Base-by-base conservation (phyloP, 2,797 vertebrate genomes). In the Aphelocoma californica region DNA sequence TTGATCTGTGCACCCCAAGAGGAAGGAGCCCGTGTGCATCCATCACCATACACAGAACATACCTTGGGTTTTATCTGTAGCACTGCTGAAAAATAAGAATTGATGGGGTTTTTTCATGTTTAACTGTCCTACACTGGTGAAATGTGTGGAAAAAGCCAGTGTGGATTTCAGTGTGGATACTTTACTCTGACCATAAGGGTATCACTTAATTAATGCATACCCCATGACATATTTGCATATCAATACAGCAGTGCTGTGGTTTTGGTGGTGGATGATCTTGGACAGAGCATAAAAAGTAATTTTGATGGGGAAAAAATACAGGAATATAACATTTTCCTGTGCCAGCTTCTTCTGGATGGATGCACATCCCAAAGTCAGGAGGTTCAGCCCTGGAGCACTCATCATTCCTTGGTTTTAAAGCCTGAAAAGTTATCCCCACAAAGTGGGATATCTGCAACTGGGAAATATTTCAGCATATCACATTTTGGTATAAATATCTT, bases 1-100 rank as follows among this genome's bases (percentile, higher is more conserved):
- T 26, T 0, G 1, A 26, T 23, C 0, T 31, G 18, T 44, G 18
- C 26, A 53, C 12, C 26, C 56, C 38, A 44, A 0, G 21, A 82
- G 47, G 47, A 18, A 45, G 23, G n/a, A 21, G 31, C 36, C 56
- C 51, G 56, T 32, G 66, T 51, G 79, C 56, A 36, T 6, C 58
- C 42, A 47, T 11, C 50, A 16, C 58, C 13, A 8, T 1, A 8
- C n/a, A 47, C 24, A 29, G 69, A 56, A 47, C 1, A 10, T 0
- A 18, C 10, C n/a, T n/a, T 19, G 29, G 12, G 5, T 83, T 40
- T 64, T 24, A 40, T 9, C 80, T 72, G 28, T 40, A 71, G 47
- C 66, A 32, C 40, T 54, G 48, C 81, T 56, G 58, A 6, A 47
- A 83, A 64, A n/a, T 3, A 8, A n/a, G 4, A 48, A 25, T 29